Conservation (phyloP, 2,113 vertebrate genomes). For the Microtus richardsoni region DNA sequence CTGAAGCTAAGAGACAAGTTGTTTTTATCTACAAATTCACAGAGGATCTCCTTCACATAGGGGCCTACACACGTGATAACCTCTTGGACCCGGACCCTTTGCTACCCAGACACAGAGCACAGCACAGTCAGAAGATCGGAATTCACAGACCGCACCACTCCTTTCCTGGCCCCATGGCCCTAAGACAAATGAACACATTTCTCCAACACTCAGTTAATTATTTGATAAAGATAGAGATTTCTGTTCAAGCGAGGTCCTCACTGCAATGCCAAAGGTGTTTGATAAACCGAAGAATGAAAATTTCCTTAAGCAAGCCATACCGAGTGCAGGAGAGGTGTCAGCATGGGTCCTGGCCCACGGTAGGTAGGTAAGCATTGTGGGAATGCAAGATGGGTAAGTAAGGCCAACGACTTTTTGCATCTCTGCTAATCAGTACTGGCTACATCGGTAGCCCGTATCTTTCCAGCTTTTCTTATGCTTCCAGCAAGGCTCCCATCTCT, state of each 20-base stretch:
- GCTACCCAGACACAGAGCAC: neutral
- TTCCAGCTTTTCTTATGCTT: neutral
- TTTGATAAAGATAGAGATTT: slow-evolving; percentile 1
- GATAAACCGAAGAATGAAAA: neutral
- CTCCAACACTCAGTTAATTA: neutral
- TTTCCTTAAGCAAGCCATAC: neutral
- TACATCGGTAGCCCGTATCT: neutral
- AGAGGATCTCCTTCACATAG: neutral
- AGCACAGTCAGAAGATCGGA: neutral
- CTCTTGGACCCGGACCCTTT: neutral
- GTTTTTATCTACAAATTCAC: neutral
- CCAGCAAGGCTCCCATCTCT: neutral
- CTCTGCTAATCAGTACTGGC: neutral
- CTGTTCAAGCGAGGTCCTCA: neutral
- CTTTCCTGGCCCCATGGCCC: neutral
- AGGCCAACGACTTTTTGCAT: neutral
- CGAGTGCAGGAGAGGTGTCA: neutral
- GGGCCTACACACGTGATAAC: neutral
- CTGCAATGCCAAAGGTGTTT: neutral
- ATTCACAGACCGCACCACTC: neutral
- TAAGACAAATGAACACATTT: neutral
- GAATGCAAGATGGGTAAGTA: neutral
- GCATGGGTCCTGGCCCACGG: neutral
- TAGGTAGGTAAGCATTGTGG: neutral
- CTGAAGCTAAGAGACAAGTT: neutral